These are phyloP conservation scores for Esox masquinongy DNA, from an alignment of 2,797 vertebrate species.

Conservation along the genomic window DNA sequence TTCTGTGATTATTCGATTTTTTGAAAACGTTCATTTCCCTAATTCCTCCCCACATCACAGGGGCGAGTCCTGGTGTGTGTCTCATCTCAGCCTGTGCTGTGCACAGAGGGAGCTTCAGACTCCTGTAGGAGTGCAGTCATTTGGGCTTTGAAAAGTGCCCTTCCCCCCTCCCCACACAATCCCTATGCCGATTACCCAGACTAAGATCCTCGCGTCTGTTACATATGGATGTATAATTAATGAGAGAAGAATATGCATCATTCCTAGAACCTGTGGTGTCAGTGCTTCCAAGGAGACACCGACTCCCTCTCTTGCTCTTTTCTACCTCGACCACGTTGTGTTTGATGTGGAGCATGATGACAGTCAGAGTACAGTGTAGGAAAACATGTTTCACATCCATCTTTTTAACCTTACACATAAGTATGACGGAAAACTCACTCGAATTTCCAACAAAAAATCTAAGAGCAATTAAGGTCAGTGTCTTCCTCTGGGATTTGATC, in stretches of 20 bases:
- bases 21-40: constrained; percentile 81
- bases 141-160: constrained; percentile 77
- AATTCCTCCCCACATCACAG: constrained; percentile 80
- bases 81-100: constrained; percentile 74
- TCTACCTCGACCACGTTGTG: constrained; percentile 57
- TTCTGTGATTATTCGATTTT: constrained; percentile 81
- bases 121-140: constrained; percentile 79
- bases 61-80: constrained; percentile 76
- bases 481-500: no score
- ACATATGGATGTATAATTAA: constrained; percentile 83
- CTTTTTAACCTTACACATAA: no score
- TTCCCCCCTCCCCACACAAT: constrained; percentile 55
- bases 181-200: constrained; percentile 74
- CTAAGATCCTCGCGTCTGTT: constrained; percentile 80
- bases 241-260: constrained; percentile 78
- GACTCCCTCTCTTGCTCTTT: constrained; percentile 34
- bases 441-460: no score
- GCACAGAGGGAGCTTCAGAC: constrained; percentile 75
- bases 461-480: no score
- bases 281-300: constrained; percentile 48
- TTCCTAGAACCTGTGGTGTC: constrained; percentile 71
- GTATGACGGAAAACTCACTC: no score
- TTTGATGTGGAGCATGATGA: constrained; percentile 69
- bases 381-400: constrained; percentile 51
- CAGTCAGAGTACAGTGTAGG: constrained; percentile 60